Conservation (phyloP, 1,140 invertebrate genomes). For the Drosophila takahashii region DNA sequence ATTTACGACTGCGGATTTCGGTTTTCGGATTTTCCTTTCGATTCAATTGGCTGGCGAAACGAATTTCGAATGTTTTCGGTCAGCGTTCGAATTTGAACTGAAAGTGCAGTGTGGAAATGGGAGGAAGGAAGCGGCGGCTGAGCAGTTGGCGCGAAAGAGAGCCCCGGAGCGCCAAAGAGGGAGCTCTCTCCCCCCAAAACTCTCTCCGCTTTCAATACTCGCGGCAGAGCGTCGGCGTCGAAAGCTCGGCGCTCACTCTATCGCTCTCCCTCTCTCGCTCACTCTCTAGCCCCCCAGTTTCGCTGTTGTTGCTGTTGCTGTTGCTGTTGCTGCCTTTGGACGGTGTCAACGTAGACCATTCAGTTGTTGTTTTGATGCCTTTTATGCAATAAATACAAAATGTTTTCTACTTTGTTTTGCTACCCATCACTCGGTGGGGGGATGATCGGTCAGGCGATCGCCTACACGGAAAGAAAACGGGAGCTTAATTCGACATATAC, state of each 20-base stretch:
- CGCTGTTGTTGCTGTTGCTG: background rate
- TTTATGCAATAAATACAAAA: slow-evolving; percentile 72
- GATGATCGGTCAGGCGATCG: slow-evolving; percentile 10
- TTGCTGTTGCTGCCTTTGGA: slow-evolving; percentile 1
- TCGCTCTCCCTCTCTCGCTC: slow-evolving; percentile 6
- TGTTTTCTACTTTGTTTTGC: slow-evolving; percentile 30
- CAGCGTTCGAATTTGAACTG: slow-evolving; percentile 81
- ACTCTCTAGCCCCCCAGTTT: background rate
- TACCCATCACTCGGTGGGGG: slow-evolving; percentile 5
- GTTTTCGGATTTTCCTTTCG: slow-evolving; percentile 16
- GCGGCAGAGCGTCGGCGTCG: slow-evolving; percentile 17
- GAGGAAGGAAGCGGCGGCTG: slow-evolving; percentile 63
- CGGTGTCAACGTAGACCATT: slow-evolving; percentile 48
- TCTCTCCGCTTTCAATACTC: slow-evolving; percentile 28
- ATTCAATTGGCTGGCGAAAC: background rate
- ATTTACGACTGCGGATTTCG: background rate
- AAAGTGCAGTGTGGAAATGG: slow-evolving; percentile 71
- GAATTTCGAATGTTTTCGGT: slow-evolving; percentile 67
- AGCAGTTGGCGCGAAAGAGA: slow-evolving; percentile 21
- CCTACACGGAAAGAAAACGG: background rate
- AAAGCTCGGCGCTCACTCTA: slow-evolving; percentile 20
- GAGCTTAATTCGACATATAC: background rate
- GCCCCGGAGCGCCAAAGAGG: slow-evolving; percentile 11
- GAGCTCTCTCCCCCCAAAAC: slow-evolving; percentile 7
- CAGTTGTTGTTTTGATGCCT: slow-evolving; percentile 54